Evolutionary conservation across 2,888 invertebrate species (phyloP), one percentile per base, ranked within the genome.

Genomic region (Psococerastis gibbosa): DNA sequence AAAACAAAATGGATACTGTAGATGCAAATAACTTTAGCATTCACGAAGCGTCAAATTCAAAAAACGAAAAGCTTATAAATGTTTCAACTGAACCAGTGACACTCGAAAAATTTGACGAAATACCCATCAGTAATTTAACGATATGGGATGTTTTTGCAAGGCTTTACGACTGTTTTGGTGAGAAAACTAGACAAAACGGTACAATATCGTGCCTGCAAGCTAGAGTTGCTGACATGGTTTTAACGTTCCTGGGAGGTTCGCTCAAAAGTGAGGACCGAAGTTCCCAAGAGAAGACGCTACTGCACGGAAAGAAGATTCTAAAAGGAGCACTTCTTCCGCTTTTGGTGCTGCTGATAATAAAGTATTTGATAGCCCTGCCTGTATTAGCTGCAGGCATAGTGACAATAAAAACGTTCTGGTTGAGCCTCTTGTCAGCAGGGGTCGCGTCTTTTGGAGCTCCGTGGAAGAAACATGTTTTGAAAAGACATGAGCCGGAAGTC

Each of bases 381-480:
- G 17, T 38, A 6, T 18, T 38, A 18, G 38, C 22, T 17, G 17
- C 22, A 20, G 38, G 38, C 20, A 15, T 38, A 15, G 13, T 38
- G n/a, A 38, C 38, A n/a, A 38, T 22, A 16, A 38, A 38, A 20
- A 38, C 38, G 38, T 38, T 38, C 22, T 38, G 38, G 38, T 20
- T 38, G 38, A 38, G 38, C 11, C 11, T 38, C 3, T 20, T 38
- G 16, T 38, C 38, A 5, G 38, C 38, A 18, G 38, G 38, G 17
- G 38, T 22, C 38, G 38, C 22, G 20, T n/a, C 38, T 9, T 38
- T 38, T 22, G 38, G 38, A n/a, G 38, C 17, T 15, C 17, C 22
- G 38, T 20, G 17, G 38, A 38, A 38, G 38, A 15, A 38, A 38
- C 33, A 17, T 6, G 33, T 16, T 9, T 33, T 33, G 6, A 33